These are phyloP conservation scores for Drosophila niveifrons DNA, from an alignment of 2,888 invertebrate species.

Conservation along the genomic window DNA sequence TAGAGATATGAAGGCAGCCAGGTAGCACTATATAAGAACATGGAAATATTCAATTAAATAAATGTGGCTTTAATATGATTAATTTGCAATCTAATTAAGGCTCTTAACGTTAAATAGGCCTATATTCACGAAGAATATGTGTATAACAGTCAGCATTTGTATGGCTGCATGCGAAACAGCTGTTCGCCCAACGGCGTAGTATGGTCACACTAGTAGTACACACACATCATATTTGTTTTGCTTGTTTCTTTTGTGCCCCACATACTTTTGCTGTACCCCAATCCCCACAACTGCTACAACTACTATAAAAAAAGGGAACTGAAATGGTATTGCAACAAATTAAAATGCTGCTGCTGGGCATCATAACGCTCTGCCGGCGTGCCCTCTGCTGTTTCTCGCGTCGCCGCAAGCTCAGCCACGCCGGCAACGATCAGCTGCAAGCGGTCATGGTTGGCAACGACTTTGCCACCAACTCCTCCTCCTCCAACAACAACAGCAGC, in stretches of 20 bases:
- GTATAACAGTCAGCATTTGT: constrained; percentile 25
- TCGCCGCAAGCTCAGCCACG: constrained; percentile 85
- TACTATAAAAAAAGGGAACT: background rate
- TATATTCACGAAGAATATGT: background rate
- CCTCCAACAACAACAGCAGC: background rate
- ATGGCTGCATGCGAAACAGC: constrained; percentile 15
- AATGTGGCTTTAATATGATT: too few relatives aligned
- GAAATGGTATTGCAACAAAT: constrained; percentile 86
- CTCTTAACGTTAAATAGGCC: too few relatives aligned
- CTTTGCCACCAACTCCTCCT: constrained; percentile 23
- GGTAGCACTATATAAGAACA: too few relatives aligned
- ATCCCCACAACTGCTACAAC: constrained; percentile 7
- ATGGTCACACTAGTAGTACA: constrained; percentile 47
- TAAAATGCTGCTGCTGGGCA: constrained; percentile 87
- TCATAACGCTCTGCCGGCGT: constrained; percentile 87
- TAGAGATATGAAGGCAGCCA: background rate
- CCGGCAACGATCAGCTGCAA: constrained; percentile 86
- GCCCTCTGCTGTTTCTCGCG: constrained; percentile 88
- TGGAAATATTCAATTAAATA: too few relatives aligned
- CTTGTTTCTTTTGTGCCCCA: constrained; percentile 50
- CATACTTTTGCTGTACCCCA: constrained; percentile 28
- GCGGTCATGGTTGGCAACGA: constrained; percentile 86
- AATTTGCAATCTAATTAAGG: too few relatives aligned
- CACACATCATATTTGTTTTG: constrained; percentile 60
- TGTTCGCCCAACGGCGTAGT: background rate